Base-by-base conservation (phyloP, 2,113 vertebrate species). In the Nicator chloris region DNA sequence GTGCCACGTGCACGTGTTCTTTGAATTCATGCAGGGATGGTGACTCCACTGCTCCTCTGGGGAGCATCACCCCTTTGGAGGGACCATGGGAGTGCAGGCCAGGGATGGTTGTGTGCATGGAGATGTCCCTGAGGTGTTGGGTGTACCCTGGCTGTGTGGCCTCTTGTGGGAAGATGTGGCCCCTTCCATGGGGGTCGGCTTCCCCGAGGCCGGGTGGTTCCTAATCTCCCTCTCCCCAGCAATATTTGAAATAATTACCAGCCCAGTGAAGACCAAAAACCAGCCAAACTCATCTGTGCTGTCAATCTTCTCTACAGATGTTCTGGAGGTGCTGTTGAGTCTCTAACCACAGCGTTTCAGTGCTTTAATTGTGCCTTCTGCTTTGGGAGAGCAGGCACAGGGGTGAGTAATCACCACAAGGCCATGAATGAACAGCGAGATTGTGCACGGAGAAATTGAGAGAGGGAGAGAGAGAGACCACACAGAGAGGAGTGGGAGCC, bases 401-500 rank as follows among this genome's bases (percentile, higher is more conserved):
- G 31, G 51, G 76, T 95, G 86, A 90, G 82, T 40, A 91, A 93
- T 92, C 71, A 66, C 70, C 79, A 60, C 68, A 45, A 26, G 1
- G 57, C 86, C 89, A 35, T 93, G 90, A 95, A 96, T 88, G 90
- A 95, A 79, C 66, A 79, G 63, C 15, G 18, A 56, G 87, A 49
- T 8, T 71, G 73, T 0, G 19, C 94, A 15, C 1, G 44, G 82
- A 75, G 92, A 53, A 88, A 71, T 60, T 1, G 57, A 78, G 76
- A 89, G 70, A 45, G 50, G 33, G 68, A 70, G 33, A 51, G 80
- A 35, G 49, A 64, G 50, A 80, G 95, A 96, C 96, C 96, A 97
- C 96, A 96, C 95, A 96, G 82, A 30, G 68, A 97, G 96, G 18
- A 75, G 68, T 19, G 76, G 44, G 90, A 95, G 90, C 88, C 51